phyloP scores from a whole-genome alignment of 2,113 vertebrate genomes.

The Corvus cornix region DNA sequence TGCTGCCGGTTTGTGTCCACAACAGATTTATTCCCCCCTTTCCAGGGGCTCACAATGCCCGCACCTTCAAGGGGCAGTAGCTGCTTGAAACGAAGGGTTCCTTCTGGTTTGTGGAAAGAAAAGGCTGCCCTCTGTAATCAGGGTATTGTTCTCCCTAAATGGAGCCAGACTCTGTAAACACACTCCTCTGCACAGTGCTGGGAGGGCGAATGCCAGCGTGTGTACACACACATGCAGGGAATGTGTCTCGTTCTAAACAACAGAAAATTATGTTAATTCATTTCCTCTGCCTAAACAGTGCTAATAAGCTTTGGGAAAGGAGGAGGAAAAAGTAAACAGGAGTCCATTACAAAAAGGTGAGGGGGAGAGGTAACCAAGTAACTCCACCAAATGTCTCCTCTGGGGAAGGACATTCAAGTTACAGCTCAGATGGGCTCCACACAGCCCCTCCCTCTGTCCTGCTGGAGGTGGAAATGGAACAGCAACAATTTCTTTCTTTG shows the following conservation, averaged over 20 bases:
- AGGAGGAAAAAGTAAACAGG: conserved; percentile 68
- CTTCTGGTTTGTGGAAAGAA: conserved; percentile 47
- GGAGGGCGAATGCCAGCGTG: background rate
- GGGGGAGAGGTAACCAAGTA: conserved; percentile 37
- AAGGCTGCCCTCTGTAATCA: conserved; percentile 70
- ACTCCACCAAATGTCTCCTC: conserved; percentile 32
- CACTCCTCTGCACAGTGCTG: background rate
- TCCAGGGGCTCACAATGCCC: background rate
- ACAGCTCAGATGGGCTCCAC: background rate
- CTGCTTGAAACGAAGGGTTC: conserved; percentile 6
- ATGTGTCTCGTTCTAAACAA: conserved; percentile 75
- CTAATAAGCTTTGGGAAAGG: conserved; percentile 75
- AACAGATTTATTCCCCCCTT: background rate
- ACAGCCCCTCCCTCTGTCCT: background rate
- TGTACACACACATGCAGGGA: background rate
- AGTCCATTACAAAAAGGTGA: conserved; percentile 51
- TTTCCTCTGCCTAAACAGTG: conserved; percentile 81
- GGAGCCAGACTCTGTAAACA: conserved; percentile 75
- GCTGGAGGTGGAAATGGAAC: background rate
- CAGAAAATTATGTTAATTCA: conserved; percentile 88
- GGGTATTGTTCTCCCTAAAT: conserved; percentile 75
- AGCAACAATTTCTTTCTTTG: background rate
- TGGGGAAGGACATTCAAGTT: background rate
- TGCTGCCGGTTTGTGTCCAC: background rate
- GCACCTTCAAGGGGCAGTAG: conserved; percentile 33